Evolutionary conservation across 1,140 invertebrate species (phyloP), one percentile per base, ranked within the genome.

Genomic region (Drusus annulatus): DNA sequence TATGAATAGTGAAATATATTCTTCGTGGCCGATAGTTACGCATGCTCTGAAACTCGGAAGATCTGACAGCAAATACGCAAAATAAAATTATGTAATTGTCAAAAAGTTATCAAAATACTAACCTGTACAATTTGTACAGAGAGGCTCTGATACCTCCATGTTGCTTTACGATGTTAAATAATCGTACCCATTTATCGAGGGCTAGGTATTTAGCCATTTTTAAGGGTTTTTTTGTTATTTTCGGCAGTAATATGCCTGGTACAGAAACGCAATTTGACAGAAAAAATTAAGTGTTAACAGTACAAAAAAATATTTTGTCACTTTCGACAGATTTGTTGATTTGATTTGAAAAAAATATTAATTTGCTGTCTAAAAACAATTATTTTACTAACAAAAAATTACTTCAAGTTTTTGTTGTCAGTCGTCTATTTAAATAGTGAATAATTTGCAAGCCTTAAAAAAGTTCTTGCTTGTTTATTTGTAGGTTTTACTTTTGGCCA

Each of bases 81-180:
- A 19, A 65, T 65, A 81, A 83, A 69, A 83, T 50, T 83, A 78
- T 79, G 69, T 74, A 74, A 74, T 74, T 74, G 69, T 45, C 36
- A 45, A 45, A 45, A 45, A 45, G 36, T 45, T 5, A 8, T 17
- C 28, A 76, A 77, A 63, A 77, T 77, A 50, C 76, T 90, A 90
- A 97, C 96, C 94, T 94, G 89, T 93, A 97, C 0, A 96, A 65
- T 86, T 94, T 96, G 58, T 91, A 89, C 5, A 95, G 84, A 0
- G 93, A 93, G 6, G 89, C 92, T 7, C 91, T 87, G 15, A 96
- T 86, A n/a, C 96, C 96, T 60, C 96, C 96, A 89, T 96, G 93
- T 63, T 94, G 91, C 84, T 91, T 92, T 81, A 97, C 91, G 45
- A 95, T 93, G 77, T 90, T 89, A 56, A 93, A 91, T 8, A 96